A percentile compares a stretch with the other conserved stretches of the same genome.
Conservation (phyloP, 2,888 invertebrate genomes). For the Boloria selene region DNA sequence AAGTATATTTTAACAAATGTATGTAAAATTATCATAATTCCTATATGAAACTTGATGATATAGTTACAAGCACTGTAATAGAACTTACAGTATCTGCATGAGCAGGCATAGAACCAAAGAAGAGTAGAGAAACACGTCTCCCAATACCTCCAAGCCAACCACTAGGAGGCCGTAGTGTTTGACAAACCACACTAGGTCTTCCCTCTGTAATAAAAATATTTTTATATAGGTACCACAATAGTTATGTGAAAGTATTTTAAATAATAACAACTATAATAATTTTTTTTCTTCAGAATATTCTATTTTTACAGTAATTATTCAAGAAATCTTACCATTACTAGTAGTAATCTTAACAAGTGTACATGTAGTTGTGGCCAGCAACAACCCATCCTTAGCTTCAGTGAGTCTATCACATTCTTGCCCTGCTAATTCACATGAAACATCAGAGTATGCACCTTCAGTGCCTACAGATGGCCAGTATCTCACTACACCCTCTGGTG, state of each 20-base stretch:
- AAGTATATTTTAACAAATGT: no score
- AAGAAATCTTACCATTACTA: slow-evolving; percentile 31
- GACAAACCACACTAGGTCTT: slow-evolving; percentile 85
- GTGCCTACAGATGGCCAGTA: slow-evolving; percentile 96
- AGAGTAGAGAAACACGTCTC: slow-evolving; percentile 89
- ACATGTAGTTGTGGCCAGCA: slow-evolving; percentile 95
- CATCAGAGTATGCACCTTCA: slow-evolving; percentile 92
- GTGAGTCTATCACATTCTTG: slow-evolving; percentile 92
- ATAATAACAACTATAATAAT: neutral
- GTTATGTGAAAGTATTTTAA: neutral
- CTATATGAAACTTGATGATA: no score
- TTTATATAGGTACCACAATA: neutral
- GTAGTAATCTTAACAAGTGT: slow-evolving; percentile 77
- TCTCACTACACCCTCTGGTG: slow-evolving; percentile 94
- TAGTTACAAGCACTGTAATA: no score
- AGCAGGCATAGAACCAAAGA: slow-evolving; percentile 88
- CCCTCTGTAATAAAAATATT: slow-evolving; percentile 72
- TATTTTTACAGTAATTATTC: no score
- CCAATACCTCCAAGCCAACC: slow-evolving; percentile 95
- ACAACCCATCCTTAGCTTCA: slow-evolving; percentile 85
- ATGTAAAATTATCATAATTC: no score
- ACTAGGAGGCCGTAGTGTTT: slow-evolving; percentile 87
- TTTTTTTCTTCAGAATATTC: neutral
- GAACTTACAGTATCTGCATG: slow-evolving; percentile 84
- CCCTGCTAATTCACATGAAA: slow-evolving; percentile 92